Percentiles rank a stretch among this genome's conserved stretches.
These are phyloP conservation scores for Anarrhichthys ocellatus DNA, from an alignment of 2,113 vertebrate species.

Conservation along the genomic window DNA sequence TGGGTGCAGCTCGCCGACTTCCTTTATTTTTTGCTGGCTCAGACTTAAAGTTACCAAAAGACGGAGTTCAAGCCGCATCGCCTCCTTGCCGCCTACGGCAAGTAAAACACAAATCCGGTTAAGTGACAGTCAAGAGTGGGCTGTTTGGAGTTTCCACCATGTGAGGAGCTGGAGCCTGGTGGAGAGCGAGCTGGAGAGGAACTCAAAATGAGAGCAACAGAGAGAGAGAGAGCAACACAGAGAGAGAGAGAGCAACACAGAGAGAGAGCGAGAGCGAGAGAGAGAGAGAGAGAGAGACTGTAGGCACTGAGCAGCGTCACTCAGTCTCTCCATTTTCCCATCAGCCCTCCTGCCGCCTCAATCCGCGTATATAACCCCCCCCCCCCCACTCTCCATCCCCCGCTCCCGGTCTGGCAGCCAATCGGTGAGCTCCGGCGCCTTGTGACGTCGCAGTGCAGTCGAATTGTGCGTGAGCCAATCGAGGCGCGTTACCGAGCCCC, in stretches of 20 bases:
- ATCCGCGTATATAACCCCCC: constrained; percentile 63
- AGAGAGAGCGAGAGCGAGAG: constrained; percentile 57
- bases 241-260: constrained; percentile 57
- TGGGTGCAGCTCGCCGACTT: constrained; percentile 5
- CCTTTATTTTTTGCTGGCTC: constrained; percentile 25
- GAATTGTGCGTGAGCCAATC: constrained; percentile 81
- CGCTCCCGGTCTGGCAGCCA: constrained; percentile 58
- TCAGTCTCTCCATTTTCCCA: constrained; percentile 76
- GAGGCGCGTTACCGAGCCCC: constrained; percentile 75
- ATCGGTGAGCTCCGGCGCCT: constrained; percentile 57
- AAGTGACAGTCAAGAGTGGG: constrained; percentile 37
- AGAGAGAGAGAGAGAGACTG: constrained; percentile 60
- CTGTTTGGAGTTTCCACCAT: constrained; percentile 60
- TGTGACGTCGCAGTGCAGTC: constrained; percentile 83
- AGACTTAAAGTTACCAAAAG: constrained; percentile 18
- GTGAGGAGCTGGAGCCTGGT: constrained; percentile 55
- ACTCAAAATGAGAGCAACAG: constrained; percentile 69
- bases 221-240: constrained; percentile 52
- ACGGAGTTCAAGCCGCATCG: constrained; percentile 27
- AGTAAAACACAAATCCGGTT: background rate
- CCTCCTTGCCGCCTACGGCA: constrained; percentile 8
- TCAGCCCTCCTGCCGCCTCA: constrained; percentile 73
- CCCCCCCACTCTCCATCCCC: constrained; percentile 59
- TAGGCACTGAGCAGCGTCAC: constrained; percentile 70
- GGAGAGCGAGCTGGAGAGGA: constrained; percentile 58